Percentiles rank a stretch among this genome's conserved stretches.
These are phyloP conservation scores for Lutraria rhynchaena DNA, from an alignment of 1,140 invertebrate species.

Conservation along the genomic window DNA sequence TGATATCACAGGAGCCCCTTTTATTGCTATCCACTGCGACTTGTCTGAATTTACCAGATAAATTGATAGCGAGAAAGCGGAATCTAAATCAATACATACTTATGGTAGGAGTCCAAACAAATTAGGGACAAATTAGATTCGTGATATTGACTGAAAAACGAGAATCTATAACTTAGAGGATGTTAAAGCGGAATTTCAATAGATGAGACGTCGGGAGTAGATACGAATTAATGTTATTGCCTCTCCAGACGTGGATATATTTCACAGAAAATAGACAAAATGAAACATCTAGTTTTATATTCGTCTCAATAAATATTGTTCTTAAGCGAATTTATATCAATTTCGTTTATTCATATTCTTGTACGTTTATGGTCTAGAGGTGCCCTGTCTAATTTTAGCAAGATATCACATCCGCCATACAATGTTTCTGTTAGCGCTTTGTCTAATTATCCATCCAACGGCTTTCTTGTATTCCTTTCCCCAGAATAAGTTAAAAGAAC, in stretches of 20 bases:
- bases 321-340: too few relatives aligned
- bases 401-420: too few relatives aligned
- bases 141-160: constrained; percentile 51
- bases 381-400: too few relatives aligned
- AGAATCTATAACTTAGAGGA: constrained; percentile 39
- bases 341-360: too few relatives aligned
- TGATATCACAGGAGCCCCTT: constrained; percentile 39
- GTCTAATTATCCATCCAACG: too few relatives aligned
- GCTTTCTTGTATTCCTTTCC: too few relatives aligned
- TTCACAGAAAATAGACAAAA: not conserved
- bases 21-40: constrained; percentile 5
- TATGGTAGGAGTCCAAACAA: constrained; percentile 55
- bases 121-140: constrained; percentile 56
- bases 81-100: constrained; percentile 54
- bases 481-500: too few relatives aligned
- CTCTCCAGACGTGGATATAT: constrained; percentile 9
- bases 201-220: not conserved
- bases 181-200: constrained; percentile 37
- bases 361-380: too few relatives aligned
- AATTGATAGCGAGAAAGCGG: constrained; percentile 19
- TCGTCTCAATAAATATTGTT: too few relatives aligned
- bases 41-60: constrained; percentile 11
- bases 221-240: constrained; percentile 31
- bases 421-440: too few relatives aligned
- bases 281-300: too few relatives aligned